Evolutionary conservation across 2,888 invertebrate genomes (phyloP).

Genomic region (Frankliniella fusca): DNA sequence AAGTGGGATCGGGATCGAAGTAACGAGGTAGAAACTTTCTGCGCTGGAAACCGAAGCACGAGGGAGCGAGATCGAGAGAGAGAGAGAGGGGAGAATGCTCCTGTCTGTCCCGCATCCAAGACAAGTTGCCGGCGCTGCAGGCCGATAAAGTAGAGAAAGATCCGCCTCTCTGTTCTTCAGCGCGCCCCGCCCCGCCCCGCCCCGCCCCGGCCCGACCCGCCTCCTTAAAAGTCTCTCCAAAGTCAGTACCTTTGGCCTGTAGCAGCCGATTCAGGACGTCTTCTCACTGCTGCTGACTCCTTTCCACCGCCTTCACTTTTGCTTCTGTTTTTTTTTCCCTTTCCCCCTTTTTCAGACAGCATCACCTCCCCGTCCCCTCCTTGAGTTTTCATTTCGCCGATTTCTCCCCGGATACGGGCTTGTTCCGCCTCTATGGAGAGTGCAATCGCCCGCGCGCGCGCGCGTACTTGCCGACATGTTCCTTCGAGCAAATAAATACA

Average conservation of each 20-base stretch:
- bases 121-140: not conserved
- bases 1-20: not conserved
- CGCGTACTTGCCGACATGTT: too few relatives aligned
- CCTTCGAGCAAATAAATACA: too few relatives aligned
- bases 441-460: too few relatives aligned
- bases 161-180: not conserved
- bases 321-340: not conserved
- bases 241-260: not conserved
- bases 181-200: not conserved
- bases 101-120: not conserved
- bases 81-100: not conserved
- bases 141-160: not conserved
- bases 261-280: not conserved
- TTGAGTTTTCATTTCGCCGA: too few relatives aligned
- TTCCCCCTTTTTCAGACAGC: too few relatives aligned
- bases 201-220: not conserved
- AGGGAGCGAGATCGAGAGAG: not conserved
- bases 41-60: not conserved
- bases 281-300: too few relatives aligned
- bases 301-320: not conserved
- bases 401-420: too few relatives aligned
- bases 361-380: too few relatives aligned
- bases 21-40: slow-evolving; percentile 16
- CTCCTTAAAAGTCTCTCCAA: not conserved
- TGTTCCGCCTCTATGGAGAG: too few relatives aligned